Percentiles rank a stretch among this genome's conserved stretches.
phyloP scores from a whole-genome alignment of 1,140 invertebrate genomes.

The Choristoneura fumiferana region DNA sequence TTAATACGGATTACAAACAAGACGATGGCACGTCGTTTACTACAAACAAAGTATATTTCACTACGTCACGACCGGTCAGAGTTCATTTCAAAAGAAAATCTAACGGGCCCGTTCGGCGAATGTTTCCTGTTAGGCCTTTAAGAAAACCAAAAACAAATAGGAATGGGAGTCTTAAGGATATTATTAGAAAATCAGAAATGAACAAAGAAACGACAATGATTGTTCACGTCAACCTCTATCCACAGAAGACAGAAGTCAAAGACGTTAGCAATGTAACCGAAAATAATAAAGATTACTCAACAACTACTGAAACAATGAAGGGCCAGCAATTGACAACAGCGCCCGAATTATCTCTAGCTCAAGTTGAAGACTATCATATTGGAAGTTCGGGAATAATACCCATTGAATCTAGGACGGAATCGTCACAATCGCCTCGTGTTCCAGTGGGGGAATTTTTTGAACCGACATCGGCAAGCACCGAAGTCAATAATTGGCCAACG shows the following conservation, averaged over 20 bases:
- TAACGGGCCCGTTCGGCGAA: conserved; percentile 35
- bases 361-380: conserved; percentile 60
- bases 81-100: conserved; percentile 59
- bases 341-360: background rate
- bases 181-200: background rate
- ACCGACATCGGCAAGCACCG: conserved; percentile 25
- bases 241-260: conserved; percentile 28
- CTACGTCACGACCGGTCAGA: conserved; percentile 44
- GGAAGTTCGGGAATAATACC: conserved; percentile 65
- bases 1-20: conserved; percentile 22
- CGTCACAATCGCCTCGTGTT: conserved; percentile 30
- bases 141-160: conserved; percentile 22
- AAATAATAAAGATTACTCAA: conserved; percentile 7
- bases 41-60: conserved; percentile 54
- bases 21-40: conserved; percentile 17
- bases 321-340: conserved; percentile 29
- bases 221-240: conserved; percentile 46
- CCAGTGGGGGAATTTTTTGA: conserved; percentile 40
- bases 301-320: background rate
- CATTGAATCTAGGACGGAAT: conserved; percentile 28
- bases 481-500: conserved; percentile 30
- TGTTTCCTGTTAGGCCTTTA: conserved; percentile 30
- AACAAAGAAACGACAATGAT: conserved; percentile 38
- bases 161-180: conserved; percentile 1
- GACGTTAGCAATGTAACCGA: conserved; percentile 25